These are phyloP conservation scores for Halocynthia roretzi DNA, from an alignment of 23 tunicate species.

Conservation along the genomic window DNA sequence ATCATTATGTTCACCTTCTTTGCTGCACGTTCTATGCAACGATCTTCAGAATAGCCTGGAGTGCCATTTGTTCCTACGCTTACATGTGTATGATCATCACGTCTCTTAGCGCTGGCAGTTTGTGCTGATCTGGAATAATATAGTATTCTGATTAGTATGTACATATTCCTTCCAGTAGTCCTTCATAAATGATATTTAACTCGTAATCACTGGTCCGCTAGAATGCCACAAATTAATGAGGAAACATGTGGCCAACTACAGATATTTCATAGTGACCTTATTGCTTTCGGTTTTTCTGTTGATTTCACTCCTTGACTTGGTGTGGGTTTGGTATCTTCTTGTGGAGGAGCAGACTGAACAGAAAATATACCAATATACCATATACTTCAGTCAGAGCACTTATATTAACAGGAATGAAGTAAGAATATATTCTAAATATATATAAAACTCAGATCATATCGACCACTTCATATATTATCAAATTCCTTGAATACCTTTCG, in stretches of 20 bases:
- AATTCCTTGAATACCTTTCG: conserved; percentile 7
- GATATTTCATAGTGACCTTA: conserved; percentile 10
- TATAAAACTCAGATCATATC: background rate
- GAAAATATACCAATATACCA: background rate
- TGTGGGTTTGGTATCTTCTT: conserved; percentile 22
- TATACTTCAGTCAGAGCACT: background rate
- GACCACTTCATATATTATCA: background rate
- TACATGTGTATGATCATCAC: conserved; percentile 3
- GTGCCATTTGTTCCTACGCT: conserved; percentile 18
- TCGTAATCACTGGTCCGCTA: too few species aligned
- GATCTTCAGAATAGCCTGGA: background rate
- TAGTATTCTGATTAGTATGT: too few species aligned
- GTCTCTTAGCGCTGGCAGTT: conserved; percentile 11
- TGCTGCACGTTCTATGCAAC: background rate
- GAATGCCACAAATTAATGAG: too few species aligned
- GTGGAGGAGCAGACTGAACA: conserved; percentile 14
- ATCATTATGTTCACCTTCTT: background rate
- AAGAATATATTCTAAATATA: background rate
- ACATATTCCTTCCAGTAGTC: too few species aligned
- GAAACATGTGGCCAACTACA: too few species aligned
- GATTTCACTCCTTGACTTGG: conserved; percentile 29
- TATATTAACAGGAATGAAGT: background rate
- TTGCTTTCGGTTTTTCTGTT: conserved; percentile 32
- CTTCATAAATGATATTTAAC: too few species aligned
- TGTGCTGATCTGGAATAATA: conserved; percentile 16